A percentile compares a stretch with the other conserved stretches of the same genome.
Conservation (phyloP, 2,113 vertebrate species). For the Spheniscus mendiculus region DNA sequence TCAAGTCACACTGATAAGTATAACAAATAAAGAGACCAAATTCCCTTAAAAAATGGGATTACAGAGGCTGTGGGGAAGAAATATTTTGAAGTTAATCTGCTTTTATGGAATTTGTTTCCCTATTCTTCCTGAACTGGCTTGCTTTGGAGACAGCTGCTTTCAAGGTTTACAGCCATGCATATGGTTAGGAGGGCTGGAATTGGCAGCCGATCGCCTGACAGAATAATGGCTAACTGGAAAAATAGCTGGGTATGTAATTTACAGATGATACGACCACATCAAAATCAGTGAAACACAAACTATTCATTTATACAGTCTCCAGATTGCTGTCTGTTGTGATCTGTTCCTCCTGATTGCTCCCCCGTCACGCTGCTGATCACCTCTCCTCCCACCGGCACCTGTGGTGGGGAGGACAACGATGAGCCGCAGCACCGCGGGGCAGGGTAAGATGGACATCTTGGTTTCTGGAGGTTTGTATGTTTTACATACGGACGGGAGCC, state of each 20-base stretch:
- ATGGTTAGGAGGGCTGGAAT: not conserved
- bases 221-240: constrained; percentile 44
- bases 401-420: accelerated
- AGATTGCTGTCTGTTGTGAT: not conserved
- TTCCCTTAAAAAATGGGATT: constrained; percentile 57
- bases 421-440: accelerated
- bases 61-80: constrained; percentile 35
- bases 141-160: constrained; percentile 54
- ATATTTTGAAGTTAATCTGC: constrained; percentile 59
- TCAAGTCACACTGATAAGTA: constrained; percentile 30
- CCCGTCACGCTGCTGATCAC: not conserved
- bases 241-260: constrained; percentile 56
- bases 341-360: not conserved
- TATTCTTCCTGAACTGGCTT: constrained; percentile 41
- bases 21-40: constrained; percentile 35
- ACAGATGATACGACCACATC: constrained; percentile 23
- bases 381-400: not conserved
- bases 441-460: no score
- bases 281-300: constrained; percentile 34
- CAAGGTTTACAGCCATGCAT: constrained; percentile 20
- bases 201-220: constrained; percentile 39
- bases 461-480: accelerated
- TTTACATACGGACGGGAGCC: accelerated
- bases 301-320: constrained; percentile 18
- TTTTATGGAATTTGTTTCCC: constrained; percentile 59